Evolutionary conservation across 92 coral and sea anemone species (phyloP).

Genomic region (Porites evermanni): DNA sequence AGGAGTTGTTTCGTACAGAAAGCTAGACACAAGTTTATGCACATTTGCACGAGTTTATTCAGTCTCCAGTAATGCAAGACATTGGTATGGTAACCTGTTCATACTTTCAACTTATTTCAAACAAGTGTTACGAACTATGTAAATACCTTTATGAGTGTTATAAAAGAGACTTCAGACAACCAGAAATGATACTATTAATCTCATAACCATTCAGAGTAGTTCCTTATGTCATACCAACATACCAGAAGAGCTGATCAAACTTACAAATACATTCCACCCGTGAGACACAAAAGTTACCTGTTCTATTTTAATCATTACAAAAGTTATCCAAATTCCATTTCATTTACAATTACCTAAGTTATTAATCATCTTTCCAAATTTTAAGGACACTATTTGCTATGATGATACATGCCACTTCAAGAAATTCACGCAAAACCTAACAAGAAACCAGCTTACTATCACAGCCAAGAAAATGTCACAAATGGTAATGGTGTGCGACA

Average conservation of each 20-base stretch:
- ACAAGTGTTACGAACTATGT: not conserved
- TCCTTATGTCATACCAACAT: too few relatives aligned
- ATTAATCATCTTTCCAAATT: too few relatives aligned
- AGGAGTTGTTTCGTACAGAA: constrained; percentile 25
- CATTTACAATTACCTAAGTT: too few relatives aligned
- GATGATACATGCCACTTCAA: not conserved
- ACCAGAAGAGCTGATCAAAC: too few relatives aligned
- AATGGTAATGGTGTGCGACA: constrained; percentile 10
- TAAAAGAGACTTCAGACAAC: not conserved
- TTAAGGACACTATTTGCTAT: not conserved
- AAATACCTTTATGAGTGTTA: not conserved
- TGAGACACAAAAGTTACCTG: too few relatives aligned
- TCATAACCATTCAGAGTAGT: too few relatives aligned
- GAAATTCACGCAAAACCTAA: not conserved
- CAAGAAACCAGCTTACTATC: not conserved
- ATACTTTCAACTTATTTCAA: not conserved
- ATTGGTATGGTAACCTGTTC: not conserved
- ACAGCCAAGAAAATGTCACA: not conserved
- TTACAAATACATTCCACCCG: too few relatives aligned
- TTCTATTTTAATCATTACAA: too few relatives aligned
- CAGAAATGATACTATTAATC: too few relatives aligned
- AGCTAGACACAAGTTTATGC: constrained; percentile 5
- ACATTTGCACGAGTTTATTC: not conserved
- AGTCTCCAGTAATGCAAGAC: not conserved
- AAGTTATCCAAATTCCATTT: too few relatives aligned